phyloP scores from a whole-genome alignment of 1,140 invertebrate genomes.

The Cyclina sinensis region DNA sequence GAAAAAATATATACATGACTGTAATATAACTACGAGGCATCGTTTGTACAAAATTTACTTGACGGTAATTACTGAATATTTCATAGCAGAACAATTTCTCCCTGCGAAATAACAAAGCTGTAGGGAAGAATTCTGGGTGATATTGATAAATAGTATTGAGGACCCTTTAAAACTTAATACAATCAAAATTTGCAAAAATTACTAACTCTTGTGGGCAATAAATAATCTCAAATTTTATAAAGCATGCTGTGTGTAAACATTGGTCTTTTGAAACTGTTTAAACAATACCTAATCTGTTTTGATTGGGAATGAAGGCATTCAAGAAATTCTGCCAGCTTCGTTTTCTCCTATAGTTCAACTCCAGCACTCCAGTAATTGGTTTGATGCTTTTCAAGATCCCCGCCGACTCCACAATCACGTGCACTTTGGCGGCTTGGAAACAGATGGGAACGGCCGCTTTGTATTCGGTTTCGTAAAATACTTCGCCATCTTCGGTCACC shows the following conservation, averaged over 20 bases:
- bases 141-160: too few species aligned
- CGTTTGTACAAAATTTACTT: too few species aligned
- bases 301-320: conserved; percentile 48
- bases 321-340: conserved; percentile 23
- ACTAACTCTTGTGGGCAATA: not conserved
- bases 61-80: too few species aligned
- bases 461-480: conserved; percentile 33
- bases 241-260: not conserved
- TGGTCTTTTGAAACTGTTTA: not conserved
- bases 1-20: too few species aligned
- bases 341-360: not conserved
- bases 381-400: conserved; percentile 6
- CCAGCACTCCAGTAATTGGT: not conserved
- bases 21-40: too few species aligned
- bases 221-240: not conserved
- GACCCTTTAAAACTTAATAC: too few species aligned
- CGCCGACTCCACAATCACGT: not conserved
- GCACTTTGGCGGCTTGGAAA: conserved; percentile 51
- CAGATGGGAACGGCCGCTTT: conserved; percentile 33
- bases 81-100: too few species aligned
- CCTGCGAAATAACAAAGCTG: too few species aligned
- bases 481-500: conserved; percentile 28
- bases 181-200: too few species aligned
- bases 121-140: too few species aligned
- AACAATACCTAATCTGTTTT: conserved; percentile 49